Evolutionary conservation across 1,140 invertebrate species (phyloP).

Genomic region (Neodiprion virginianus): DNA sequence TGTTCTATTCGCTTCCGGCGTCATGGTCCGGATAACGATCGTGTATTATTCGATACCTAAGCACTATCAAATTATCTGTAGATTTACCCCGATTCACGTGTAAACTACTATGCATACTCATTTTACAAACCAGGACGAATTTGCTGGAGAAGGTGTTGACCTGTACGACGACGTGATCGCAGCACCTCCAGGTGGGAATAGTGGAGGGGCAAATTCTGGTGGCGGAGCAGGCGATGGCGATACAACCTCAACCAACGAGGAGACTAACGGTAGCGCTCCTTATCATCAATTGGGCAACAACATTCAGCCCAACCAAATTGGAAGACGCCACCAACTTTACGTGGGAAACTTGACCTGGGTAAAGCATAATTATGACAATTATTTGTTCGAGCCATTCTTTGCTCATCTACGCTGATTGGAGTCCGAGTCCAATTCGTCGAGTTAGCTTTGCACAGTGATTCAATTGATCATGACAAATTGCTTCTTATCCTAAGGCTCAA

Average conservation of each 20-base stretch:
- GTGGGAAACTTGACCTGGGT: constrained; percentile 95
- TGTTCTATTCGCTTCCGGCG: constrained; percentile 30
- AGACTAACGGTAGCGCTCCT: constrained; percentile 73
- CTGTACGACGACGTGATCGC: constrained; percentile 97
- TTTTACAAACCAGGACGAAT: constrained; percentile 74
- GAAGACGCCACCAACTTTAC: constrained; percentile 87
- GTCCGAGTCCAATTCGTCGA: too few relatives aligned
- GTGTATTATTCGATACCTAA: neutral
- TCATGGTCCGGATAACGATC: constrained; percentile 44
- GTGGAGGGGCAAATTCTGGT: constrained; percentile 49
- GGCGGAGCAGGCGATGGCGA: constrained; percentile 48
- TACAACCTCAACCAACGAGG: constrained; percentile 64
- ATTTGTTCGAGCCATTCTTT: neutral
- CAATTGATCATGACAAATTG: too few relatives aligned
- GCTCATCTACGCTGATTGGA: neutral
- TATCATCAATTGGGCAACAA: constrained; percentile 73
- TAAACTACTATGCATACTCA: neutral
- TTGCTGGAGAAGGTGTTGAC: constrained; percentile 86
- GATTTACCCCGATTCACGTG: neutral
- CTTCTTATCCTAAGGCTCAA: neutral
- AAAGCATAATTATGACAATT: constrained; percentile 39
- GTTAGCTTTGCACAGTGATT: too few relatives aligned
- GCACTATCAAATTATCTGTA: constrained; percentile 10
- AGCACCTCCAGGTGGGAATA: constrained; percentile 67
- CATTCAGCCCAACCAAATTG: constrained; percentile 74